Percentiles rank a stretch among this genome's conserved stretches.
These are phyloP conservation scores for Marisa cornuarietis DNA, from an alignment of 1,140 invertebrate genomes.

Conservation along the genomic window DNA sequence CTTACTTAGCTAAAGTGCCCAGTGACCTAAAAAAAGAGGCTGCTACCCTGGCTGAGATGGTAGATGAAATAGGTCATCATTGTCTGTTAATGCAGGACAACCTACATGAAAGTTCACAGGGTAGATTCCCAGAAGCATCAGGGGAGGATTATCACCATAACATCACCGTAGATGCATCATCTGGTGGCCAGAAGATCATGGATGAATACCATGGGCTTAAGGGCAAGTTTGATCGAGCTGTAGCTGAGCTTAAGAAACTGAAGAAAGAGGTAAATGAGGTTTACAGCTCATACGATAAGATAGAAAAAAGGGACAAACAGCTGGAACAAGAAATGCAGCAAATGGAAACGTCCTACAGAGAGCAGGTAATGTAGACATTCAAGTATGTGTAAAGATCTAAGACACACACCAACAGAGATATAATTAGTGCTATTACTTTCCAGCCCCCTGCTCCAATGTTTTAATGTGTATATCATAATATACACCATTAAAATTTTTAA, in stretches of 20 bases:
- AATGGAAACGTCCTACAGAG: slow-evolving; percentile 43
- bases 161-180: slow-evolving; percentile 28
- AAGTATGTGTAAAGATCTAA: no score
- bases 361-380: slow-evolving; percentile 27
- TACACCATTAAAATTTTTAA: no score
- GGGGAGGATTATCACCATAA: slow-evolving; percentile 29
- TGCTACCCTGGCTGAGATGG: slow-evolving; percentile 35
- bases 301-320: slow-evolving; percentile 41
- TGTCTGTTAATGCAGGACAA: slow-evolving; percentile 49
- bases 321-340: slow-evolving; percentile 37
- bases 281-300: slow-evolving; percentile 36
- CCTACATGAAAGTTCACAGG: slow-evolving; percentile 42
- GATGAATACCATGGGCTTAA: slow-evolving; percentile 47
- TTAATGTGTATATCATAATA: no score
- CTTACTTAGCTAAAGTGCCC: slow-evolving; percentile 34
- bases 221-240: slow-evolving; percentile 46
- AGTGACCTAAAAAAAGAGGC: slow-evolving; percentile 35
- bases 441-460: no score
- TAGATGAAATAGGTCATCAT: slow-evolving; percentile 46
- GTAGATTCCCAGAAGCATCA: neutral
- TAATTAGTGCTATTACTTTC: no score
- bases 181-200: slow-evolving; percentile 41
- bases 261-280: slow-evolving; percentile 42
- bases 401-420: no score
- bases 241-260: slow-evolving; percentile 46